phyloP scores from a whole-genome alignment of 2,113 vertebrate species.

The Notarius quadriscutis region DNA sequence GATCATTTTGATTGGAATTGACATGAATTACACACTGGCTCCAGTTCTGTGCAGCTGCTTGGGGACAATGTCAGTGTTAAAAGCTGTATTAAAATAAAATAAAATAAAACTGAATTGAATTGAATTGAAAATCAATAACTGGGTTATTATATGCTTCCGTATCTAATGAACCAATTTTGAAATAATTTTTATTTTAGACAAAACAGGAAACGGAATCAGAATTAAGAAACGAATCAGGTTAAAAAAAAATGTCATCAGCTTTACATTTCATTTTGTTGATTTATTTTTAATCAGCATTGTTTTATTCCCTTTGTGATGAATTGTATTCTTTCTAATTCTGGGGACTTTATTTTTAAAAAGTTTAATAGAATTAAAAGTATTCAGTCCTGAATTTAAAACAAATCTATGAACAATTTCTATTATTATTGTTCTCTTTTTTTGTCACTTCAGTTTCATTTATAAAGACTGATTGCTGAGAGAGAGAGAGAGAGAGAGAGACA shows the following conservation, averaged over 20 bases:
- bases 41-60: neutral
- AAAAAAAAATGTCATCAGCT: neutral
- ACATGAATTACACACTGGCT: too few relatives aligned
- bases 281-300: neutral
- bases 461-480: too few relatives aligned
- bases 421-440: too few relatives aligned
- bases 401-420: too few relatives aligned
- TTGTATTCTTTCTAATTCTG: neutral
- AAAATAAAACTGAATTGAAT: neutral
- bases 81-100: neutral
- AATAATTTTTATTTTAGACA: neutral
- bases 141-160: neutral
- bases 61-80: neutral
- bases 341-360: neutral
- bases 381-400: neutral
- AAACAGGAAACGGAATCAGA: neutral
- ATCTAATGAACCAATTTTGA: neutral
- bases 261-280: neutral
- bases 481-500: too few relatives aligned
- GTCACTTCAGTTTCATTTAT: too few relatives aligned
- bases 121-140: neutral
- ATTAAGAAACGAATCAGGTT: neutral
- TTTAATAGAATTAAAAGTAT: neutral
- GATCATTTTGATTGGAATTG: too few relatives aligned
- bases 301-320: neutral